Conservation (phyloP, 2,888 invertebrate species). For the Sepiola atlantica region DNA sequence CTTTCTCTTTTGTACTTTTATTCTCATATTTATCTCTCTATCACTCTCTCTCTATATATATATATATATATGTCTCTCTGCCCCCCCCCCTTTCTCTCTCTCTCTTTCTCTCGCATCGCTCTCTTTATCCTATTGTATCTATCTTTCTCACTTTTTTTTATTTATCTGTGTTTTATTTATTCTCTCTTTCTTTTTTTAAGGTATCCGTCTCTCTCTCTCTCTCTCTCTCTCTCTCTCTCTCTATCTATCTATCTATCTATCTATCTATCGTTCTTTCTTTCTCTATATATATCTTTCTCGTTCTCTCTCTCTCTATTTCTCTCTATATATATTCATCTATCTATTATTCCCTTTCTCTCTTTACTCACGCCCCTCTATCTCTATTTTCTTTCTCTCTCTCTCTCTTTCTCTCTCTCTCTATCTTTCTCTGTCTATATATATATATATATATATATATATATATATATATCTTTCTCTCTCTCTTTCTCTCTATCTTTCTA, state of each 20-base stretch:
- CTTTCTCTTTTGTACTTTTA: background rate
- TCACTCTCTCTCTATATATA: background rate
- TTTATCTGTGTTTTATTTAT: background rate
- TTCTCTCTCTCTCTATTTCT: background rate
- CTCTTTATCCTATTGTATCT: background rate
- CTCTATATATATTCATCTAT: background rate
- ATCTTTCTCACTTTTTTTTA: background rate
- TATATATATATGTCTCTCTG: too few relatives aligned
- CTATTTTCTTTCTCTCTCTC: background rate
- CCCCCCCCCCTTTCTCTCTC: background rate
- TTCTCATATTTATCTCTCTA: too few relatives aligned
- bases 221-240: background rate
- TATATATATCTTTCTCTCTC: background rate
- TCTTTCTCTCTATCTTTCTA: too few relatives aligned
- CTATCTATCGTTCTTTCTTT: background rate
- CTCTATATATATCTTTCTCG: too few relatives aligned
- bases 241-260: background rate
- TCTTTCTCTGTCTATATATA: background rate
- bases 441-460: too few relatives aligned
- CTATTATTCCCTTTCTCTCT: background rate
- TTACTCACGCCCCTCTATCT: background rate
- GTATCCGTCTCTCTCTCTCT: background rate
- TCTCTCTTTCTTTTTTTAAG: rapidly evolving
- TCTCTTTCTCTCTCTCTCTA: background rate
- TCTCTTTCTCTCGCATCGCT: background rate